Evolutionary conservation across 1,140 invertebrate species (phyloP), one percentile per base, ranked within the genome.

Genomic region (Lineus longissimus): DNA sequence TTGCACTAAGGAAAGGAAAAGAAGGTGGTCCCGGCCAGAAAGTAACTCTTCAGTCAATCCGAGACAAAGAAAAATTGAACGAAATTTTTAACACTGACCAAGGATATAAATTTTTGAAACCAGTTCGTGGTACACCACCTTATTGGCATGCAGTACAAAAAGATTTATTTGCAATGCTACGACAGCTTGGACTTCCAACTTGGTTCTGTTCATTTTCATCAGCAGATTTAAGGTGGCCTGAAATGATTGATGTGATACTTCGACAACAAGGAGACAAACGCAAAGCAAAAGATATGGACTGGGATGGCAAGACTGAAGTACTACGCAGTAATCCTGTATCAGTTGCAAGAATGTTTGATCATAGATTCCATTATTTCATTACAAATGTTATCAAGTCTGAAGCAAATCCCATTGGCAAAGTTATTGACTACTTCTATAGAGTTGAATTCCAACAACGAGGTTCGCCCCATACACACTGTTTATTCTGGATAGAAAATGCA

Each of bases 321-420:
- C 11, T 55, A 11, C 11, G 23, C 15, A 15, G 54, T 17, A 65
- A 68, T 47, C 63, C 66, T 43, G 60, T 65, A 31, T 55, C 57
- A 43, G 60, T 60, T 17, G 66, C 66, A 11, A 59, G 60, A 55
- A 57, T 64, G 11, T 68, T 68, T 62, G 59, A 67, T n/a, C 55
- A 64, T 33, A 58, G 62, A 36, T 29, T 67, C 19, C 58, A 62
- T 29, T 11, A 19, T n/a, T 62, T 69, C 23, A 59, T 69, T 30
- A 61, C 47, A 47, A 19, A 63, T 43, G 36, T 69, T 30, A 31
- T 66, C 13, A 17, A 17, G 15, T 55, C 45, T 30, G 13, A 27
- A 23, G 59, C 58, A 31, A 31, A 36, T 9, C 67, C 59, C 30
- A 17, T 69, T 19, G 64, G 67, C 23, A 64, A 63, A 27, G 22